Evolutionary conservation across 2,797 vertebrate species (phyloP).

Genomic region (Delichon dasypus): DNA sequence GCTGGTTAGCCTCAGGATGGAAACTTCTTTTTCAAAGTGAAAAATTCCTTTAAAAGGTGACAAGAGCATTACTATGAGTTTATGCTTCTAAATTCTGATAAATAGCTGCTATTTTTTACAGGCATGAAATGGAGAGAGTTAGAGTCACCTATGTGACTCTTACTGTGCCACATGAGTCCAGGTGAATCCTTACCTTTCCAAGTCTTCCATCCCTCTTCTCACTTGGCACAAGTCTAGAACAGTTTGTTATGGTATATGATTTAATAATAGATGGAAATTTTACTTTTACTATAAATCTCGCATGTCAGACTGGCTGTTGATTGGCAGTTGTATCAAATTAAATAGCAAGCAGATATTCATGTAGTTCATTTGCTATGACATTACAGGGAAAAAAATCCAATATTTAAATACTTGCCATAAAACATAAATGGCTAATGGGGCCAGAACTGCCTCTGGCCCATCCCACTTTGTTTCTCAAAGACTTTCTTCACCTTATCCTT

Average conservation of each 20-base stretch:
- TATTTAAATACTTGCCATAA: background rate
- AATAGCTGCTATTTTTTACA: background rate
- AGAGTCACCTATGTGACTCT: background rate
- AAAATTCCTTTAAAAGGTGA: background rate
- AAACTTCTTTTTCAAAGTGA: background rate
- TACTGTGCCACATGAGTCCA: background rate
- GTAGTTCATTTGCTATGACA: background rate
- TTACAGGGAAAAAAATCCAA: background rate
- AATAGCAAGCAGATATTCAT: background rate
- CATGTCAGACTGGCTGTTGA: background rate
- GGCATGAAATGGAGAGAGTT: background rate
- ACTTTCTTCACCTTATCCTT: background rate
- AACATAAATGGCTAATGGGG: background rate
- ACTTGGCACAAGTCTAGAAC: background rate
- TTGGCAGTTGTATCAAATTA: background rate
- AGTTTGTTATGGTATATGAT: background rate
- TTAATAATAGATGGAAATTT: background rate
- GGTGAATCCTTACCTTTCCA: background rate
- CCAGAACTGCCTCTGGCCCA: background rate
- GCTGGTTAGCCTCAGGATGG: background rate
- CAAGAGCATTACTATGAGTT: background rate
- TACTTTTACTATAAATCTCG: background rate
- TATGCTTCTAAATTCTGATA: background rate
- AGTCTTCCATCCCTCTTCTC: background rate
- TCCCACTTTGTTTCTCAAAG: background rate